Percentiles rank a stretch among this genome's conserved stretches.
These are phyloP conservation scores for Halocynthia roretzi DNA, from an alignment of 23 tunicate species.

Conservation along the genomic window DNA sequence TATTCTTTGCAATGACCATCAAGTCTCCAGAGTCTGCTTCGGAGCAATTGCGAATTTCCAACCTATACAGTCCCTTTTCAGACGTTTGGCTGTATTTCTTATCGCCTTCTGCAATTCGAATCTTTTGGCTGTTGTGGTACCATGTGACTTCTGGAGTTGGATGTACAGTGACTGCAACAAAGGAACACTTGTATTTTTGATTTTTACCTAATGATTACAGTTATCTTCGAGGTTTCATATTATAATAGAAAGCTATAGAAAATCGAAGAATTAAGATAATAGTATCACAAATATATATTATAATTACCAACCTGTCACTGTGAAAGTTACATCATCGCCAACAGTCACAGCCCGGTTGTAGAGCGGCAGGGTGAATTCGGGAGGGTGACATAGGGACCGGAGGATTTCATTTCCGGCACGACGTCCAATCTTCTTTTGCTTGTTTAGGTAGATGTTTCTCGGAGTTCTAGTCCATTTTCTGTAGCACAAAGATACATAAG, in stretches of 20 bases:
- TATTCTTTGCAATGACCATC: conserved; percentile 58
- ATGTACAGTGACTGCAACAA: conserved; percentile 69
- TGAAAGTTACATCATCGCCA: conserved; percentile 69
- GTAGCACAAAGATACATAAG: conserved; percentile 1
- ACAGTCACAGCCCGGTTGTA: conserved; percentile 74
- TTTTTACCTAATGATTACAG: too few species aligned
- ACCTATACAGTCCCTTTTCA: conserved; percentile 75
- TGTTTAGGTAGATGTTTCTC: conserved; percentile 67
- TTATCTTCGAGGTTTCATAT: too few species aligned
- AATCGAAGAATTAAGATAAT: too few species aligned
- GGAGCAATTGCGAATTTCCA: conserved; percentile 55
- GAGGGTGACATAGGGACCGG: conserved; percentile 41
- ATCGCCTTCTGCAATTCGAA: conserved; percentile 30
- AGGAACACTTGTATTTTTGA: background rate
- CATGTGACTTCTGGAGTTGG: conserved; percentile 86
- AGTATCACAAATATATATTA: too few species aligned
- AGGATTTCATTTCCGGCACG: conserved; percentile 34
- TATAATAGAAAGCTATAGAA: too few species aligned
- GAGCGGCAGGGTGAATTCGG: conserved; percentile 90
- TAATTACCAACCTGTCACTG: conserved; percentile 63
- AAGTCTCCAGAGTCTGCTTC: conserved; percentile 67
- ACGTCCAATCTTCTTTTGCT: conserved; percentile 61
- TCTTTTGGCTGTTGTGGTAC: conserved; percentile 84
- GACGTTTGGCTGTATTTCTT: conserved; percentile 30
- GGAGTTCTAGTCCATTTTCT: conserved; percentile 82